A percentile compares a stretch with the other conserved stretches of the same genome.
These are phyloP conservation scores for Himalopsyche kuldschensis DNA, from an alignment of 2,888 invertebrate species.

Conservation along the genomic window DNA sequence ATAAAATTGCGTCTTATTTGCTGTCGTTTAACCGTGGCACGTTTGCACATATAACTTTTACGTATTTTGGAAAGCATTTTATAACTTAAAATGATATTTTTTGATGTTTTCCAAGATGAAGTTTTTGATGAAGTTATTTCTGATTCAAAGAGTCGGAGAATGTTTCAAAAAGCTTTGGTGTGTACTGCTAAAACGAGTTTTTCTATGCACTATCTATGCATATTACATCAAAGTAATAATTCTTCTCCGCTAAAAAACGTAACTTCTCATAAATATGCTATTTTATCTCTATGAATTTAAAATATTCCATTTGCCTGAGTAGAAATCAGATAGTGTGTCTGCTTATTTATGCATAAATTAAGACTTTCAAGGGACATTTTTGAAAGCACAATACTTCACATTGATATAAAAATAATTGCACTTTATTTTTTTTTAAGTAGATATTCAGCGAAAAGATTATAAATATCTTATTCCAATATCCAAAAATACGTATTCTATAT, in stretches of 20 bases:
- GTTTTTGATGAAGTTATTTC: not conserved
- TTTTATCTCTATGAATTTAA: not conserved
- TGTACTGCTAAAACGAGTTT: not conserved
- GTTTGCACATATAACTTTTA: not conserved
- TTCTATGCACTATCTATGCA: not conserved
- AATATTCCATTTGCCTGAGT: no score
- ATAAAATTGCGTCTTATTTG: conserved; percentile 48
- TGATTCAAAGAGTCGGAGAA: not conserved
- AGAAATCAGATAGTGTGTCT: no score
- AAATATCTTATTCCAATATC: no score
- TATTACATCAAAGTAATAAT: not conserved
- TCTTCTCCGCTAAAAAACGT: not conserved
- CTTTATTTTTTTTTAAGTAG: no score
- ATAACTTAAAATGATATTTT: not conserved
- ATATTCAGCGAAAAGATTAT: no score
- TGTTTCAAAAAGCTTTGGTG: not conserved
- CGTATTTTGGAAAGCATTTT: not conserved
- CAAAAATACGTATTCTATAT: no score
- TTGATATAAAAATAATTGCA: no score
- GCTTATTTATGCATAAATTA: no score
- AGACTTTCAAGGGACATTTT: no score
- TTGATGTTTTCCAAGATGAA: not conserved
- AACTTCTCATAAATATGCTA: not conserved
- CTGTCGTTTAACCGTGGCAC: not conserved
- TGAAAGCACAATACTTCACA: no score